Conservation (phyloP, 2,113 vertebrate species). For the Rhabdornis inornatus region DNA sequence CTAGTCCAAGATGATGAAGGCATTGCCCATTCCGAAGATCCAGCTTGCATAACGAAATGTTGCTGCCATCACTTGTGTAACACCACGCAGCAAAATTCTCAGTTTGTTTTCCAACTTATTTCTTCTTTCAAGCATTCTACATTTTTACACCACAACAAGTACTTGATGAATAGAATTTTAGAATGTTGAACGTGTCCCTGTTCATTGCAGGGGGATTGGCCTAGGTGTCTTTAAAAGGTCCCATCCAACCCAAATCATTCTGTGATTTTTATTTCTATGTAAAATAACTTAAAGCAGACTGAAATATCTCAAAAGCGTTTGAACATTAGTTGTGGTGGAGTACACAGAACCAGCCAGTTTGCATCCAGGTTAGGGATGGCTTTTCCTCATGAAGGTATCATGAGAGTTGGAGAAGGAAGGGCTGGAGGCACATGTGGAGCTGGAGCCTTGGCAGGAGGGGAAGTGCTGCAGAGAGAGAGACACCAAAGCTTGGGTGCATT, state of each 20-base stretch:
- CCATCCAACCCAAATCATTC: background rate
- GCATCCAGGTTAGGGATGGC: background rate
- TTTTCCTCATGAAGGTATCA: background rate
- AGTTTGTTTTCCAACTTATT: background rate
- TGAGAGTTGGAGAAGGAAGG: background rate
- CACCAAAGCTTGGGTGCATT: background rate
- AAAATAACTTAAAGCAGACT: background rate
- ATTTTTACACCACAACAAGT: background rate
- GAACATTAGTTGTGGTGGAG: background rate
- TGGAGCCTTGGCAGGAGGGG: background rate
- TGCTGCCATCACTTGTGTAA: background rate
- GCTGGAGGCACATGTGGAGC: background rate
- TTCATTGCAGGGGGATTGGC: background rate
- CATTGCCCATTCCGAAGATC: background rate
- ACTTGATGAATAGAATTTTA: background rate
- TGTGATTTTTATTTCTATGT: background rate
- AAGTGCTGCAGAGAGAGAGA: background rate
- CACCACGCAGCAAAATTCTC: rapidly evolving
- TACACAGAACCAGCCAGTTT: background rate
- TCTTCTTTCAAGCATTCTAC: background rate
- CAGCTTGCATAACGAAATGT: background rate
- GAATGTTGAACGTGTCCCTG: background rate
- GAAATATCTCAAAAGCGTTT: background rate
- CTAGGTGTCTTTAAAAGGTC: background rate
- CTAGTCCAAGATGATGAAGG: background rate